Conservation (phyloP, 2,888 invertebrate species). For the Odontothrips loti region DNA sequence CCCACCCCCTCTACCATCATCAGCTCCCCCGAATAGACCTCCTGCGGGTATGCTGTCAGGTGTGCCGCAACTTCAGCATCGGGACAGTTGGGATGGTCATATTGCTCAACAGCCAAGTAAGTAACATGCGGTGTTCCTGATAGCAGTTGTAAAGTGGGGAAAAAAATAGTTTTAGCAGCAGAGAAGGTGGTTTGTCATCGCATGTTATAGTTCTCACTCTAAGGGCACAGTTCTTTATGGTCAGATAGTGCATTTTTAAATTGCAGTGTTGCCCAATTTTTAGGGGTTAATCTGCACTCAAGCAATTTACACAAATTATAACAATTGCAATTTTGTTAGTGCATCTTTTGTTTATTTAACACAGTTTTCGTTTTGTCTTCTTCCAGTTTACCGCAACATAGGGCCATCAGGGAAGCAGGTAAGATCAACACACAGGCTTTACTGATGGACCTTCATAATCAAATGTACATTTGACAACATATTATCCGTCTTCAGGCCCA, state of each 20-base stretch:
- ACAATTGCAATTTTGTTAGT: not conserved
- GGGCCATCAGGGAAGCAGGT: conserved; percentile 46
- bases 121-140: not conserved
- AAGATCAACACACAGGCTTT: conserved; percentile 32
- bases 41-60: conserved; percentile 4
- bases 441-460: not conserved
- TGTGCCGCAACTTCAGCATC: not conserved
- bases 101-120: not conserved
- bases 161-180: too few relatives aligned
- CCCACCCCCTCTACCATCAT: conserved; percentile 57
- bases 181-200: too few relatives aligned
- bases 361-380: not conserved
- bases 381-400: conserved; percentile 49
- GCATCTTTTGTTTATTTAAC: not conserved
- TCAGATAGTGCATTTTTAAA: too few relatives aligned
- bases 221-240: too few relatives aligned
- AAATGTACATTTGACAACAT: not conserved
- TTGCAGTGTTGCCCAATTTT: too few relatives aligned
- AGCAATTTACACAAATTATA: too few relatives aligned
- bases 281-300: too few relatives aligned
- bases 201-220: too few relatives aligned
- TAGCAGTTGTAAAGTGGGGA: too few relatives aligned
- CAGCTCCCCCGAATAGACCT: conserved; percentile 50
- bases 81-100: not conserved
- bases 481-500: conserved; percentile 36